Percentiles rank a stretch among this genome's conserved stretches.
phyloP scores from a whole-genome alignment of 2,797 vertebrate genomes.

The Lacerta bilineata region DNA sequence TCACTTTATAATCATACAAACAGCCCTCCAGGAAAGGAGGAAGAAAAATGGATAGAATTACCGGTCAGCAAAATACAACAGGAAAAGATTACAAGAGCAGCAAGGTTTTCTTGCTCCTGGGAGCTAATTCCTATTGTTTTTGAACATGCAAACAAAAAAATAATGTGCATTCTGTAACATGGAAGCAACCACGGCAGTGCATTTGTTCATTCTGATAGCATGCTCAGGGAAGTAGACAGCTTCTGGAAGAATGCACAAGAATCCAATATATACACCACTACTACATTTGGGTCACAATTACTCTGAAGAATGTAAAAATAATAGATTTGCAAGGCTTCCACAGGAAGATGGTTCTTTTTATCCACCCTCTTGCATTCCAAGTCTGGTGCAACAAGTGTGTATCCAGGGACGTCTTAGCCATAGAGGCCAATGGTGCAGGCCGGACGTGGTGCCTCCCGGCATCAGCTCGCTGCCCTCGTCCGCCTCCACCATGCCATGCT shows the following conservation, averaged over 20 bases:
- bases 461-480: too few relatives aligned
- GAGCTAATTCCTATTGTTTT: background rate
- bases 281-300: slow-evolving; percentile 3
- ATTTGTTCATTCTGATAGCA: background rate
- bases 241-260: background rate
- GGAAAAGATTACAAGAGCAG: background rate
- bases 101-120: background rate
- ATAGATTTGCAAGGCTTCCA: background rate
- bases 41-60: background rate
- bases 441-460: too few relatives aligned
- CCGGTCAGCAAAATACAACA: background rate
- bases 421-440: too few relatives aligned
- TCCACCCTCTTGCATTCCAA: background rate
- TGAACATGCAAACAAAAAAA: background rate
- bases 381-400: background rate
- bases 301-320: background rate
- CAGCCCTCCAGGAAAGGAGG: background rate
- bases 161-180: background rate
- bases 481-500: too few relatives aligned
- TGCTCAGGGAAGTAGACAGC: background rate
- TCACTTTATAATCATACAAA: background rate
- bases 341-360: background rate
- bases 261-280: background rate
- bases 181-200: background rate
- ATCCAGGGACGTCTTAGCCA: background rate